Conservation (phyloP, 2,797 vertebrate genomes). For the Ficedula albicollis region DNA sequence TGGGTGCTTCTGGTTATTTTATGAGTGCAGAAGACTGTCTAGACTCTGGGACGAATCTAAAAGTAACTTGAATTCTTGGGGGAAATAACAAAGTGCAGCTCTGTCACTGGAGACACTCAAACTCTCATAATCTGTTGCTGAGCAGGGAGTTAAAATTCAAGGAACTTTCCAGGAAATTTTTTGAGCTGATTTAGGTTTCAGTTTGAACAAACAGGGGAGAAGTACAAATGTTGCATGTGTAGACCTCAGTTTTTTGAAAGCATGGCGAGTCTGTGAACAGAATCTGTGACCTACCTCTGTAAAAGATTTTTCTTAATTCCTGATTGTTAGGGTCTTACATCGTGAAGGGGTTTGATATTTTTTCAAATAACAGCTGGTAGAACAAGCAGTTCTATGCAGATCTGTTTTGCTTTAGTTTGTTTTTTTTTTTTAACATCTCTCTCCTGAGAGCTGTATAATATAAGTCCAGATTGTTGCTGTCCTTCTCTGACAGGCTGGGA, state of each 20-base stretch:
- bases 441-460: not conserved
- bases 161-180: not conserved
- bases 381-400: not conserved
- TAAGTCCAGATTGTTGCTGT: slow-evolving; percentile 21
- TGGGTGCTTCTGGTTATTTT: not conserved
- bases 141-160: not conserved
- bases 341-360: not conserved
- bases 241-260: not conserved
- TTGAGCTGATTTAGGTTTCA: not conserved
- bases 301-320: not conserved
- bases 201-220: not conserved
- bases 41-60: not conserved
- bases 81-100: not conserved
- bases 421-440: not conserved
- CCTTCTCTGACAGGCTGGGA: not conserved
- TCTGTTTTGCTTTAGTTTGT: not conserved
- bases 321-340: not conserved
- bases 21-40: not conserved
- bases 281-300: not conserved
- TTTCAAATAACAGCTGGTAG: not conserved
- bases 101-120: not conserved
- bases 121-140: not conserved
- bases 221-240: not conserved
- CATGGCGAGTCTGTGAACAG: fast-evolving
- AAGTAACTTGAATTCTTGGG: not conserved